phyloP scores from a whole-genome alignment of 2,888 invertebrate species.

The Automeris io region DNA sequence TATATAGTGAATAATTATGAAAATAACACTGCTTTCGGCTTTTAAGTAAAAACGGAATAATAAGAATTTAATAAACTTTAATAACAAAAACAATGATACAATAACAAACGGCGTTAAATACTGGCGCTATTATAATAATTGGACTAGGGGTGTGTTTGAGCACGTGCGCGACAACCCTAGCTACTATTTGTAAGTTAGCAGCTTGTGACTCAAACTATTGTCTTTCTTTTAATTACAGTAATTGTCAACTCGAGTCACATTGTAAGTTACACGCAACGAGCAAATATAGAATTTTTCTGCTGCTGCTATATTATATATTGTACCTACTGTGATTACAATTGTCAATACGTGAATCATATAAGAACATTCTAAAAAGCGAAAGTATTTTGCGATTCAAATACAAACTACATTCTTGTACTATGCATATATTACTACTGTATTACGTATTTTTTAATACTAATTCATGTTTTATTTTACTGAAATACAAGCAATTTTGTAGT shows the following conservation, averaged over 20 bases:
- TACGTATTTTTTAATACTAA: too few relatives aligned
- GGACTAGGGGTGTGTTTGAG: not conserved
- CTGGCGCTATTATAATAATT: too few relatives aligned
- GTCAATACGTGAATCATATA: not conserved
- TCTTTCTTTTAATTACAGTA: conserved; percentile 40
- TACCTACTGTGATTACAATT: not conserved
- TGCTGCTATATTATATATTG: not conserved
- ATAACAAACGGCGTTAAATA: too few relatives aligned
- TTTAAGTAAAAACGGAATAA: too few relatives aligned
- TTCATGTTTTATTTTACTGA: too few relatives aligned
- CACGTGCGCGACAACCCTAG: not conserved
- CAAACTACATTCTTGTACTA: not conserved
- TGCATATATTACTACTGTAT: not conserved
- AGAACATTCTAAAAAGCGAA: not conserved
- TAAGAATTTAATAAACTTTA: too few relatives aligned
- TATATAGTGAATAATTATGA: too few relatives aligned
- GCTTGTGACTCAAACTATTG: conserved; percentile 23
- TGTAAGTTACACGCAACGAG: not conserved
- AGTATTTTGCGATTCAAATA: not conserved
- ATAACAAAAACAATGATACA: too few relatives aligned
- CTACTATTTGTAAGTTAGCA: conserved; percentile 14
- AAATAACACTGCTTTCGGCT: too few relatives aligned
- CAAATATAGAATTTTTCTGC: not conserved
- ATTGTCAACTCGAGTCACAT: conserved; percentile 25
- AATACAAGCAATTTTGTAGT: too few relatives aligned